Evolutionary conservation across 1,140 invertebrate species (phyloP), one percentile per base, ranked within the genome.

Genomic region (Temnothorax nylanderi): DNA sequence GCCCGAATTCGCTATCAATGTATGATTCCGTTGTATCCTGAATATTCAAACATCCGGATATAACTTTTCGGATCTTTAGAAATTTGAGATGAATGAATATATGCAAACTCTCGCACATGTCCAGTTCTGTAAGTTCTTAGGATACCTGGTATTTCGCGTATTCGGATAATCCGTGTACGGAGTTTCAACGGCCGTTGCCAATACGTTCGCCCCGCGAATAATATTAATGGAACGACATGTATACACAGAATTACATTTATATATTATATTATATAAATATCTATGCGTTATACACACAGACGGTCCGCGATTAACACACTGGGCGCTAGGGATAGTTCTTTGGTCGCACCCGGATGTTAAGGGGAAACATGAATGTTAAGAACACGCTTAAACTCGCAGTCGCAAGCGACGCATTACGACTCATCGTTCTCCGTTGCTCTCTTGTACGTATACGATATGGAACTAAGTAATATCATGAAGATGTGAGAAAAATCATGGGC

Each of bases 241-340:
- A 41, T 86, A 88, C 87, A 88, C 65, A 34, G 65, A 74, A 88
- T 77, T 90, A 91, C 74, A 91, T 88, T 76, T 90, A 85, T 85
- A 78, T 65, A 64, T 67, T 71, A 90, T 67, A 44, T 67, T n/a
- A 67, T 67, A 67, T 91, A 92, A 89, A 89, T 91, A 91, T 80
- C 77, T 91, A 90, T 80, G 56, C 65, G 32, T 81, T 89, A 91
- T 89, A 91, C 41, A 82, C 64, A 77, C 81, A 65, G 37, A 44
- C 37, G 67, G 69, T 91, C 85, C 67, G 47, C 41, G 60, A 64
- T 85, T 65, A 67, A 78, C 58, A 78, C 34, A 8, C 47, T 85
- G 32, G 44, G 47, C 26, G 60, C 82, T 85, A 56, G 47, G 16
- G 16, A 44, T 77, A 64, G 74, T 85, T 85, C 82, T 85, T 85